Conservation (phyloP, 2,888 invertebrate genomes). For the Metellina segmentata region DNA sequence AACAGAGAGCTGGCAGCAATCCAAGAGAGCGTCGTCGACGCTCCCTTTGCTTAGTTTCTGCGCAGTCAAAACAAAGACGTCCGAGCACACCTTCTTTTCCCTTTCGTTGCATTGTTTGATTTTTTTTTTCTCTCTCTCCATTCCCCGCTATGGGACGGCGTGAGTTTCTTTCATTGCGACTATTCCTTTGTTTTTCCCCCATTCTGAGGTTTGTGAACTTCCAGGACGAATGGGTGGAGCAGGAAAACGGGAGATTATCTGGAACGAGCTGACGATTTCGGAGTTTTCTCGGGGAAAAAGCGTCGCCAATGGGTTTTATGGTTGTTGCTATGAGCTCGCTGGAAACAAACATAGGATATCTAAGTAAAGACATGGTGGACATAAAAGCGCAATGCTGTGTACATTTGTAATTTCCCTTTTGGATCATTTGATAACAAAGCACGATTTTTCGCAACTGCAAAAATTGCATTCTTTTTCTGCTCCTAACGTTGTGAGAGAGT, state of each 20-base stretch:
- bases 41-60: constrained; percentile 34
- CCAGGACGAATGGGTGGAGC: neutral
- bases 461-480: too few species aligned
- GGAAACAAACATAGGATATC: neutral
- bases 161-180: neutral
- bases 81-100: neutral
- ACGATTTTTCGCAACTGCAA: too few species aligned
- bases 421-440: too few species aligned
- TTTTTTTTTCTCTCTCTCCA: neutral
- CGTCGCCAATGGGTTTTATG: too few species aligned
- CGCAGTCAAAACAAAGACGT: constrained; percentile 72
- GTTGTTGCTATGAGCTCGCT: too few species aligned
- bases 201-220: constrained; percentile 51
- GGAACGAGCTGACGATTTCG: too few species aligned
- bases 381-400: too few species aligned
- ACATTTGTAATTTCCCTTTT: too few species aligned
- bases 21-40: constrained; percentile 32
- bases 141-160: constrained; percentile 6
- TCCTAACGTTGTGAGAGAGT: too few species aligned
- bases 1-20: constrained; percentile 29
- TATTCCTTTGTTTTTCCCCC: neutral
- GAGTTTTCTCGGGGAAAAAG: too few species aligned
- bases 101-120: neutral
- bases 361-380: too few species aligned
- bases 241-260: too few species aligned